Percentiles rank a stretch among this genome's conserved stretches.
phyloP scores from a whole-genome alignment of 2,888 invertebrate genomes.

The Sepiola atlantica region DNA sequence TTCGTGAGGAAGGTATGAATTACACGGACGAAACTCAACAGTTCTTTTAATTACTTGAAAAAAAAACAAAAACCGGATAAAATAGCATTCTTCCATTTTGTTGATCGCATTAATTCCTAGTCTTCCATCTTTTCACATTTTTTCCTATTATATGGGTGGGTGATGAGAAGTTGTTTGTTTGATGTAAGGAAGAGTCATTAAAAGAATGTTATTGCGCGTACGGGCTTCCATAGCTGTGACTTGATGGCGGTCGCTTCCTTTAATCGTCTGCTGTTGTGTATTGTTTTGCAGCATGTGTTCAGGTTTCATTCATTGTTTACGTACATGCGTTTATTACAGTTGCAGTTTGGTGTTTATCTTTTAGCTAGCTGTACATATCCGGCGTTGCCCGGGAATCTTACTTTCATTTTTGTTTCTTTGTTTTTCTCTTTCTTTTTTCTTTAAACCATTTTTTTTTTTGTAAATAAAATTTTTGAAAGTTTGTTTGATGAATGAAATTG shows the following conservation, averaged over 20 bases:
- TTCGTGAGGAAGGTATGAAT: no score
- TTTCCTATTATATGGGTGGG: not conserved
- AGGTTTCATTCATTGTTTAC: constrained; percentile 21
- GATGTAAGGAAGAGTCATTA: not conserved
- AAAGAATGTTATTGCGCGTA: not conserved
- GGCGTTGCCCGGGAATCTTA: no score
- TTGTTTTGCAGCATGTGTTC: constrained; percentile 23
- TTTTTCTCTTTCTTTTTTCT: no score
- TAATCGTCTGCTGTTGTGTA: constrained; percentile 19
- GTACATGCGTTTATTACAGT: not conserved
- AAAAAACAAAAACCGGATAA: not conserved
- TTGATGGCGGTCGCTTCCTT: constrained; percentile 8
- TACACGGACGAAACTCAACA: no score
- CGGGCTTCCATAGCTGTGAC: not conserved
- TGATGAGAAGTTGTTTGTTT: not conserved
- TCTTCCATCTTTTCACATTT: not conserved
- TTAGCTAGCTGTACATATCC: no score
- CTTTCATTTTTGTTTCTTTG: no score
- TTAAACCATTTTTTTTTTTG: no score
- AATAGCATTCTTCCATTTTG: no score
- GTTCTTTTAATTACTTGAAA: not conserved
- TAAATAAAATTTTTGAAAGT: no score
- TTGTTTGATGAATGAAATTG: no score
- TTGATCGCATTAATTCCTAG: not conserved
- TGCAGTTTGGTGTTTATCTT: not conserved